A percentile compares a stretch with the other conserved stretches of the same genome.
Evolutionary conservation across 2,113 vertebrate species (phyloP).

Genomic region (Maylandia zebra): DNA sequence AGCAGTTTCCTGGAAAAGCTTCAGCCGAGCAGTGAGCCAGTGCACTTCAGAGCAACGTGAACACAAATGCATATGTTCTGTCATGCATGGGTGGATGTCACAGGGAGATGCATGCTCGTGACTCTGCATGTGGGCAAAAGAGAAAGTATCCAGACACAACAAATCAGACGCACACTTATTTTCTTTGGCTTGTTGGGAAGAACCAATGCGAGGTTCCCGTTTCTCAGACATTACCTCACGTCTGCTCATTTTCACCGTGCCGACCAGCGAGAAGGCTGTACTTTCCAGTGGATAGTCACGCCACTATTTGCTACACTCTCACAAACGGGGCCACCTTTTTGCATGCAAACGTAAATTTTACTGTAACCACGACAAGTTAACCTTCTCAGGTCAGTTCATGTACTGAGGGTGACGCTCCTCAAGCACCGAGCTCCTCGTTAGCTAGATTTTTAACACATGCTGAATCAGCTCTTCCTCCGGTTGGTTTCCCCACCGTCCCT

Average conservation of each 20-base stretch:
- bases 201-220: neutral
- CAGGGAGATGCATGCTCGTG: neutral
- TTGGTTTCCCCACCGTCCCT: neutral
- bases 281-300: neutral
- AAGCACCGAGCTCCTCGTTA: neutral
- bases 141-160: neutral
- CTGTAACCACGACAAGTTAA: neutral
- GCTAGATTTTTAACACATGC: fast-evolving
- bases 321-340: neutral
- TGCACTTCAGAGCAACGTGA: neutral
- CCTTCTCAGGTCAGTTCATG: neutral
- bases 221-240: neutral
- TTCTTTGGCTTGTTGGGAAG: neutral
- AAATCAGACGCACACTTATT: neutral
- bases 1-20: constrained; percentile 26
- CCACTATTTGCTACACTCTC: neutral
- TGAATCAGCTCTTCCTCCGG: neutral
- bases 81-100: fast-evolving
- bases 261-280: neutral
- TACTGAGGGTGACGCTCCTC: neutral
- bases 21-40: neutral
- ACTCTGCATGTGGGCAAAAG: neutral
- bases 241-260: neutral
- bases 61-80: neutral
- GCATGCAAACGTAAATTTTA: neutral